phyloP scores from a whole-genome alignment of 1,140 invertebrate species.

The Lysiphlebus fabarum region DNA sequence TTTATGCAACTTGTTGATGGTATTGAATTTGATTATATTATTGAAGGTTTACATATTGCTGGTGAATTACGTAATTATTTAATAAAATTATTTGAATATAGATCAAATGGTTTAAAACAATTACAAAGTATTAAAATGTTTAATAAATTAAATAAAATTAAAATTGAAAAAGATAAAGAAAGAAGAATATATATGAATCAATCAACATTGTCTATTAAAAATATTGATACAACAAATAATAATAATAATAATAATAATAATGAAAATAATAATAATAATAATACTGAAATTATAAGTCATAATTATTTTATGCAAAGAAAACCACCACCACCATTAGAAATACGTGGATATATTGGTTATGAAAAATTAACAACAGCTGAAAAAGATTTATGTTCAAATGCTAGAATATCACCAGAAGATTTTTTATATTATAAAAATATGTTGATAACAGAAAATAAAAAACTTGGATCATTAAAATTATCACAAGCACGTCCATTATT shows the following conservation, averaged over 20 bases:
- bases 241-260: conserved; percentile 47
- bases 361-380: conserved; percentile 72
- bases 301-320: conserved; percentile 35
- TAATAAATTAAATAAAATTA: conserved; percentile 56
- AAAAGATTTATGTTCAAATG: conserved; percentile 70
- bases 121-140: conserved; percentile 67
- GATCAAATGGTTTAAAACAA: conserved; percentile 68
- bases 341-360: conserved; percentile 74
- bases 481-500: conserved; percentile 77
- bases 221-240: conserved; percentile 31
- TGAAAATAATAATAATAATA: conserved; percentile 24
- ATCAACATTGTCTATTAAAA: no score
- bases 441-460: conserved; percentile 73
- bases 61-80: conserved; percentile 67
- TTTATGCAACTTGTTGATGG: conserved; percentile 74
- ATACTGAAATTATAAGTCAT: conserved; percentile 19
- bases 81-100: conserved; percentile 62
- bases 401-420: conserved; percentile 70
- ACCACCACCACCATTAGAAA: conserved; percentile 67
- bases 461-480: conserved; percentile 67
- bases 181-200: conserved; percentile 55
- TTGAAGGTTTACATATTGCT: conserved; percentile 72
- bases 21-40: conserved; percentile 71
- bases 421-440: conserved; percentile 75
- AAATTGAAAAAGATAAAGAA: conserved; percentile 60